Conservation (phyloP, 2,888 invertebrate genomes). For the Drosophila seclusa region DNA sequence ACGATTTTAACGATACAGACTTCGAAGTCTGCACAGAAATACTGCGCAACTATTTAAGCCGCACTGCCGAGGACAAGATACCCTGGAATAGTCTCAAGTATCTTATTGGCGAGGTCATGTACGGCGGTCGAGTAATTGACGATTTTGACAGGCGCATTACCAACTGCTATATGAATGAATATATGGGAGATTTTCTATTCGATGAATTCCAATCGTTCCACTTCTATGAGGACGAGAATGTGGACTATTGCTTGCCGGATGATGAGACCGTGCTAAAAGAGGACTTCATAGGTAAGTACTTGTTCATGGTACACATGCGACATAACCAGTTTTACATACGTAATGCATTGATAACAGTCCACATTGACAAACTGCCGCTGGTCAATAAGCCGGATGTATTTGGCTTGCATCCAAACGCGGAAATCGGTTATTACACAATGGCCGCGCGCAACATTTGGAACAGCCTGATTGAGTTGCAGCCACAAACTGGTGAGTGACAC, state of each 20-base stretch:
- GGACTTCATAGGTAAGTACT: slow-evolving; percentile 88
- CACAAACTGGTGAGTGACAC: slow-evolving; percentile 90
- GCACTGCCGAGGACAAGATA: slow-evolving; percentile 87
- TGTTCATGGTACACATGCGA: neutral
- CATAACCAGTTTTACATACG: slow-evolving; percentile 45
- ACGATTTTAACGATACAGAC: slow-evolving; percentile 97
- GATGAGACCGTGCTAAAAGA: slow-evolving; percentile 87
- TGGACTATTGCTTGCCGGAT: slow-evolving; percentile 92
- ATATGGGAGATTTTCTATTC: slow-evolving; percentile 97
- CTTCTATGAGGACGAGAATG: slow-evolving; percentile 91
- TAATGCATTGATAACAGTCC: slow-evolving; percentile 86
- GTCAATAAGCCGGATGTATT: slow-evolving; percentile 95
- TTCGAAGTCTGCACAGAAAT: slow-evolving; percentile 95
- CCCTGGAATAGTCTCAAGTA: slow-evolving; percentile 97
- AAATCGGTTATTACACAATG: slow-evolving; percentile 96
- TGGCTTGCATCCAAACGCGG: slow-evolving; percentile 97
- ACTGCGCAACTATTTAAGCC: slow-evolving; percentile 92
- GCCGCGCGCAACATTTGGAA: slow-evolving; percentile 94
- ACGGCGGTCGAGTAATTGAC: slow-evolving; percentile 97
- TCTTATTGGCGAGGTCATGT: slow-evolving; percentile 97
- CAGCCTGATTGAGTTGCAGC: slow-evolving; percentile 94
- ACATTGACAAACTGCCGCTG: slow-evolving; percentile 92
- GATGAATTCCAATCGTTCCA: slow-evolving; percentile 96
- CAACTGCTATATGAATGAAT: slow-evolving; percentile 95
- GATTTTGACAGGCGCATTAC: slow-evolving; percentile 95